These are phyloP conservation scores for Triplophysa tibetana DNA, from an alignment of 2,113 vertebrate genomes.

Conservation along the genomic window DNA sequence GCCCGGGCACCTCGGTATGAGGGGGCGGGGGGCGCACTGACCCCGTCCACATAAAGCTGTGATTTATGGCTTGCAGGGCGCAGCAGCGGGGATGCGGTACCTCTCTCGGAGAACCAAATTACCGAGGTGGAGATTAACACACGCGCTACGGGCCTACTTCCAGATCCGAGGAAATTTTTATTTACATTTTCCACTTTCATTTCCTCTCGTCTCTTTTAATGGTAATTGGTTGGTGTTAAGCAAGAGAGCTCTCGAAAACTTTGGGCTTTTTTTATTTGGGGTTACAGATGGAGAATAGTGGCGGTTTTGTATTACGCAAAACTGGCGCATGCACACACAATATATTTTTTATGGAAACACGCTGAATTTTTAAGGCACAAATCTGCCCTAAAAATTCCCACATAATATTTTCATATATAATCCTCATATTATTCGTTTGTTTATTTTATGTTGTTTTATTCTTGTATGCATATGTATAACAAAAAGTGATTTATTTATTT, in stretches of 20 bases:
- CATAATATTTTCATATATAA: background rate
- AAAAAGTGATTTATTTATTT: background rate
- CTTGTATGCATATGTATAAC: background rate
- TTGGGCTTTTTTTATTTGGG: slow-evolving; percentile 32
- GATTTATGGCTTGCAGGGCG: slow-evolving; percentile 99
- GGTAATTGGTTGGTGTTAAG: slow-evolving; percentile 67
- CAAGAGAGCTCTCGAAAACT: slow-evolving; percentile 30
- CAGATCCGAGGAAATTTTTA: slow-evolving; percentile 89
- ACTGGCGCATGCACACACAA: background rate
- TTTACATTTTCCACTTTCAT: slow-evolving; percentile 93
- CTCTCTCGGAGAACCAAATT: slow-evolving; percentile 98
- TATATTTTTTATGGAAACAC: background rate
- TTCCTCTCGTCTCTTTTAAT: slow-evolving; percentile 79
- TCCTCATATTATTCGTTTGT: background rate
- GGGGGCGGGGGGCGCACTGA: slow-evolving; percentile 75
- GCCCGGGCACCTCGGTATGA: slow-evolving; percentile 73
- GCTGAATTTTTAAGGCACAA: background rate
- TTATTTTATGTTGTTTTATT: background rate
- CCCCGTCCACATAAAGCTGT: slow-evolving; percentile 99
- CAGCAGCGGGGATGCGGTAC: slow-evolving; percentile 98
- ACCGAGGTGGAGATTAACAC: slow-evolving; percentile 99
- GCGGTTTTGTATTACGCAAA: slow-evolving; percentile 1
- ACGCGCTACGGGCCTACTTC: slow-evolving; percentile 90
- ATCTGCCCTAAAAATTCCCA: background rate
- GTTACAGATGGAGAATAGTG: slow-evolving; percentile 11